Evolutionary conservation across 1,140 invertebrate genomes (phyloP).

Genomic region (Ridgeia piscesae): DNA sequence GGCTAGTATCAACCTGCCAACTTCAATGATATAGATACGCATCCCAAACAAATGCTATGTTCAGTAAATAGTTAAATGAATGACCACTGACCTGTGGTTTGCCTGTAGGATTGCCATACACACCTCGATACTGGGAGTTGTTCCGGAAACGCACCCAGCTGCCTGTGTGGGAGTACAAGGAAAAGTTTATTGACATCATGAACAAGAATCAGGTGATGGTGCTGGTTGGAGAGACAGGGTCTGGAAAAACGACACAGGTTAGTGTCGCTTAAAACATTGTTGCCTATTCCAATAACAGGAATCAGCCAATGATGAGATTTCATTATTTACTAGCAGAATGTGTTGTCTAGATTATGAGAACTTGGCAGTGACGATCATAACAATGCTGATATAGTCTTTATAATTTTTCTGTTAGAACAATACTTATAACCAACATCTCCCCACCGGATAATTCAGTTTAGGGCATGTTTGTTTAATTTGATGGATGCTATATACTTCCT

Average conservation of each 20-base stretch:
- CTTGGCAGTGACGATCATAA: neutral
- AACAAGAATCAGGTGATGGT: constrained; percentile 89
- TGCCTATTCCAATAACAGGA: too few species aligned
- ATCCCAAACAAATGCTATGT: neutral
- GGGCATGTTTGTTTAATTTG: too few species aligned
- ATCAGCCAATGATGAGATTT: too few species aligned
- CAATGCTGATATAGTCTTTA: too few species aligned
- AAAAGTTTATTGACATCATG: constrained; percentile 91
- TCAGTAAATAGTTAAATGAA: neutral
- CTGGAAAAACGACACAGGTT: constrained; percentile 92
- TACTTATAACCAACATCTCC: too few species aligned
- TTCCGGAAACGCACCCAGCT: constrained; percentile 84
- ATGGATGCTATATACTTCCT: neutral
- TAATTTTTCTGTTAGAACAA: too few species aligned
- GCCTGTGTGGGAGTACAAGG: constrained; percentile 96
- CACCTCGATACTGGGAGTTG: constrained; percentile 60
- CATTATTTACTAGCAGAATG: too few species aligned
- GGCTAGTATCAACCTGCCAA: constrained; percentile 2
- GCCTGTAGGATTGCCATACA: constrained; percentile 50
- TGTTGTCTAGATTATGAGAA: neutral
- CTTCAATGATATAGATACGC: neutral
- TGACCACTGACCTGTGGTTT: constrained; percentile 17
- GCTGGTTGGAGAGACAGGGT: constrained; percentile 89
- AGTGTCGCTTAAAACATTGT: neutral
- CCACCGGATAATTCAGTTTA: too few species aligned